These are phyloP conservation scores for Ceuthmochares aereus DNA, from an alignment of 2,113 vertebrate species.

Conservation along the genomic window DNA sequence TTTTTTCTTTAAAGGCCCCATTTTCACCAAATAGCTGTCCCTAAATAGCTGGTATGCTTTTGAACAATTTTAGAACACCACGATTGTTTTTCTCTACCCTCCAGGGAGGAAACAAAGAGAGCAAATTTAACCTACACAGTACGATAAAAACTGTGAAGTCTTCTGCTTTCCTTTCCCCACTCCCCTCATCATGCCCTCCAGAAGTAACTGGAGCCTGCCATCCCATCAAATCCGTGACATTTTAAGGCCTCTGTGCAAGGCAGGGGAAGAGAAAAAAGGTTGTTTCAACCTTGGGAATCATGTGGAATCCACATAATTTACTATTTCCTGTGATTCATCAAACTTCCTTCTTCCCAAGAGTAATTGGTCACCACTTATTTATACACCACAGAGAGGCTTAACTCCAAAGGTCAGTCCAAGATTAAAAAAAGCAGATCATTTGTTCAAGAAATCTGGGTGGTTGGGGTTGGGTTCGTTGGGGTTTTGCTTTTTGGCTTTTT, in stretches of 20 bases:
- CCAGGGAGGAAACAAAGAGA: constrained; percentile 13
- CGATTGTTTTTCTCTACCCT: not conserved
- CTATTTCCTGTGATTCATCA: constrained; percentile 79
- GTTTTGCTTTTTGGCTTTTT: not conserved
- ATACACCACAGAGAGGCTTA: constrained; percentile 48
- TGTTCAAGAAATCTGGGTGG: constrained; percentile 9
- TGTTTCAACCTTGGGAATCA: constrained; percentile 67
- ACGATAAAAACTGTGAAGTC: constrained; percentile 26
- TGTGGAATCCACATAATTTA: constrained; percentile 77
- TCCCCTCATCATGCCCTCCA: constrained; percentile 16
- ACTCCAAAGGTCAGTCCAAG: constrained; percentile 51
- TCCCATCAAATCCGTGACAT: constrained; percentile 36
- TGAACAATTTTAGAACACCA: not conserved
- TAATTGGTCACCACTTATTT: constrained; percentile 66
- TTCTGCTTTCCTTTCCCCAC: not conserved
- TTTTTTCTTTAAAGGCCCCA: not conserved
- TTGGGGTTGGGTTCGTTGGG: not conserved
- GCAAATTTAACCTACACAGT: constrained; percentile 2
- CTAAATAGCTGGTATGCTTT: not conserved
- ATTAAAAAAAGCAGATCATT: constrained; percentile 25
- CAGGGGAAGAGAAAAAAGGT: not conserved
- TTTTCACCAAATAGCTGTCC: not conserved
- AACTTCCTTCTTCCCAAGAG: constrained; percentile 76
- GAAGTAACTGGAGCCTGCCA: constrained; percentile 49
- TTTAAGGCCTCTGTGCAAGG: constrained; percentile 15